Base-by-base conservation (phyloP, 1,140 invertebrate genomes). In the Cotesia glomerata region DNA sequence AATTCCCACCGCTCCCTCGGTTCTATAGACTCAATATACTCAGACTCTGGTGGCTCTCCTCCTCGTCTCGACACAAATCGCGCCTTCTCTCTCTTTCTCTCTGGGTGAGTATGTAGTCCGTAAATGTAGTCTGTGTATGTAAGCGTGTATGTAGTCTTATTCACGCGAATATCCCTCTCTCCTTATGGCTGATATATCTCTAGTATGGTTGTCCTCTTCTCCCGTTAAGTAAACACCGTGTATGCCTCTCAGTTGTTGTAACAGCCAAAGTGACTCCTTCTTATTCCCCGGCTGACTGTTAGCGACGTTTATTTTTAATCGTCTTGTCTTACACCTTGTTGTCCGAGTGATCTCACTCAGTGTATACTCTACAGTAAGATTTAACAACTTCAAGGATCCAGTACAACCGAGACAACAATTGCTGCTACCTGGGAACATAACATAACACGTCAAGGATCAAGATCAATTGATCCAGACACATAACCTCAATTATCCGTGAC, bases 1-100 rank as follows among this genome's bases (percentile, higher is more conserved):
- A 85, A 86, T 87, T 86, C 84, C 83, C 84, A 86, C 84, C 84
- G 84, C 84, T 85, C 81, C 82, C 81, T 84, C 83, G 68, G 81
- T 80, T 81, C 78, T 81, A 45, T 52, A 72, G 54, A 62, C 79
- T 82, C 78, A 82, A 81, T 81, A 79, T 81, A 84, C 80, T 77
- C 77, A 73, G 59, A 78, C 78, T 79, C 78, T 73, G 26, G 80
- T 75, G 77, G 77, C 80, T 78, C 77, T 76, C 70, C 75, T 74
- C 70, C 75, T 72, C 76, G 76, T 75, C 67, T 69, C 8, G 35
- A 39, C 36, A 35, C 11, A 32, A 35, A 26, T 65, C 14, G 16
- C 69, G 73, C 64, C 61, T 72, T 74, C 69, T 67, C 61, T 76
- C 66, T 76, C 51, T 45, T 0, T 45, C 62, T 72, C 74, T 76